Base-by-base conservation (phyloP, 2,888 invertebrate genomes). In the Malthinus flaveolus region DNA sequence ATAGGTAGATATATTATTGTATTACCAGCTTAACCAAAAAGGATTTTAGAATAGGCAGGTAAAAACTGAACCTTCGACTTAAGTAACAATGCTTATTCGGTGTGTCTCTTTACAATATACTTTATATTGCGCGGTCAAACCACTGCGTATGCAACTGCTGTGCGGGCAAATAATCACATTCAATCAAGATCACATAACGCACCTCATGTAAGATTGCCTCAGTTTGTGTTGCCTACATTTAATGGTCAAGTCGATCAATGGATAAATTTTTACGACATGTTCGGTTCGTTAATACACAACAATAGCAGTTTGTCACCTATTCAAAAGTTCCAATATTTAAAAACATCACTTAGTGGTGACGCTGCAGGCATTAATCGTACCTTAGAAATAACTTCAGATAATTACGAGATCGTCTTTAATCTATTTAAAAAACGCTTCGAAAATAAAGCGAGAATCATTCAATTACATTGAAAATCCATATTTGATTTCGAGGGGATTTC, bases 221-320 rank as follows among this genome's bases (percentile, higher is more conserved):
- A 13, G 3, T 13, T 42, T 5, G 4, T 11, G 1, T 15, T 51
- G 3, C 51, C 51, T 8, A 7, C 9, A 32, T 51, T 51, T 51
- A 9, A 3, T 4, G 51, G 51, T 9, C 9, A 44, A 8, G 45
- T 15, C 8, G 51, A 51, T 13, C n/a, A 44, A 7, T 51, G 51
- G 51, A n/a, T 51, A 1, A 23, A 51, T 34, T 51, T 46, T 33
- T 42, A 45, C 11, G 51, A 51, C 7, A 42, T 31, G 5, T 51
- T 51, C 9, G n/a, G 3, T 6, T 3, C 44, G 3, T 11, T 51
- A 1, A 32, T 51, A 1, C 12, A 51, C 8, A 35, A 51, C n/a
- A 51, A 51, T 7, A 3, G 23, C 7, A 3, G 44, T 3, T 35
- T 49, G 7, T 32, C 8, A 5, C 7, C 9, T 7, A 11, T 49